Percentiles rank a stretch among this genome's conserved stretches.
phyloP scores from a whole-genome alignment of 1,140 invertebrate genomes.

The Drosophila setifemur region DNA sequence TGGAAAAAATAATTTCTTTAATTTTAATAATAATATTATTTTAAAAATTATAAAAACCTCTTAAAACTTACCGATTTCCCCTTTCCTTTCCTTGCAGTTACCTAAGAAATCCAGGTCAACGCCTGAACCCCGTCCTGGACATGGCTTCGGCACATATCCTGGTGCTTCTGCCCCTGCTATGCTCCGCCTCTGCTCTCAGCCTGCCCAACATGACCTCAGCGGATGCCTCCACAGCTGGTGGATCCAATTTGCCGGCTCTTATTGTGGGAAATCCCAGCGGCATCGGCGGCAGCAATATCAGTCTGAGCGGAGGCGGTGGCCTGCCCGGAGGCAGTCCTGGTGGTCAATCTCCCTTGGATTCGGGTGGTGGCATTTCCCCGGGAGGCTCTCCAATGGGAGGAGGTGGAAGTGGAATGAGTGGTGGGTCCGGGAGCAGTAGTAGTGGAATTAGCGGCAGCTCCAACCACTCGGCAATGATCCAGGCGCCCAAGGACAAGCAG shows the following conservation, averaged over 20 bases:
- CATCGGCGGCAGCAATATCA: conserved; percentile 15
- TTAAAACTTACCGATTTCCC: neutral
- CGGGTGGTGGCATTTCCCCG: conserved; percentile 1
- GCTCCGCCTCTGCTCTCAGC: conserved; percentile 21
- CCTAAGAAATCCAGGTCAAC: neutral
- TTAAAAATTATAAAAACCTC: too few relatives aligned
- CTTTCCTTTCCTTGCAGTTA: conserved; percentile 19
- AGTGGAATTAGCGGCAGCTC: conserved; percentile 8
- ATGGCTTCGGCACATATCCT: conserved; percentile 18
- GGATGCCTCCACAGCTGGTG: conserved; percentile 32
- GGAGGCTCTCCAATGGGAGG: neutral
- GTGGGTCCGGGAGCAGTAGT: conserved; percentile 7
- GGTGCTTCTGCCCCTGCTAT: conserved; percentile 5
- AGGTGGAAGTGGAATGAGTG: conserved; percentile 3
- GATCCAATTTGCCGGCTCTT: conserved; percentile 34
- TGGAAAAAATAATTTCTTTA: too few relatives aligned
- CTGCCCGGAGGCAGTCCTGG: conserved; percentile 15
- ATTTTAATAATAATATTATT: too few relatives aligned
- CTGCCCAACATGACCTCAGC: conserved; percentile 52
- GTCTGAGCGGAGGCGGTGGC: conserved; percentile 9
- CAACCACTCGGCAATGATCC: conserved; percentile 54
- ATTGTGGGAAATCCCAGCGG: conserved; percentile 13
- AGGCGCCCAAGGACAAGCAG: conserved; percentile 60
- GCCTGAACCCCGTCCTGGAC: conserved; percentile 1
- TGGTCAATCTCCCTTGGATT: conserved; percentile 31